Evolutionary conservation across 2,113 vertebrate species (phyloP).

Genomic region (Chamaetylas fuelleborni): DNA sequence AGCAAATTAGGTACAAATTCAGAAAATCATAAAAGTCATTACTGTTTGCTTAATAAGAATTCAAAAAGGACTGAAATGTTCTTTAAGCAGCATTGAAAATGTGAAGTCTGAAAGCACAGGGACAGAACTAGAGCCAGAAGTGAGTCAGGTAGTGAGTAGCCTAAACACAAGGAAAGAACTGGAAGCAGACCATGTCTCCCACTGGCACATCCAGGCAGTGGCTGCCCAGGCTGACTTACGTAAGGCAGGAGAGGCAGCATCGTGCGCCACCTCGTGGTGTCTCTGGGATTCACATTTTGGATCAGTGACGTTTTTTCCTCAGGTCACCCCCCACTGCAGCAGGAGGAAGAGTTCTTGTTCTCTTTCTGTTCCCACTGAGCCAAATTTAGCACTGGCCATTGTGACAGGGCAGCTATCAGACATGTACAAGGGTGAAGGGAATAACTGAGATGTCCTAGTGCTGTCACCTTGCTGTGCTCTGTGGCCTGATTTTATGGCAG

Average conservation of each 20-base stretch:
- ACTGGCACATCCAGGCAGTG: not conserved
- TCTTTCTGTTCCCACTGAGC: not conserved
- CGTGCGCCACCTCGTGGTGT: conserved; percentile 39
- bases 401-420: not conserved
- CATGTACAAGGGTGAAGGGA: rapidly evolving
- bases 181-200: not conserved
- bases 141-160: not conserved
- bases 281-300: not conserved
- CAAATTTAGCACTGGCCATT: not conserved
- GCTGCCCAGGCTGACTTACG: not conserved
- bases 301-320: not conserved
- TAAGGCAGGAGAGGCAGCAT: not conserved
- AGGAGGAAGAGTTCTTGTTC: not conserved
- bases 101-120: not conserved
- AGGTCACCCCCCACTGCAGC: not conserved
- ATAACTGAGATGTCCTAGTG: not conserved
- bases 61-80: not conserved
- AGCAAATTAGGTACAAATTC: not conserved
- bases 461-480: not conserved
- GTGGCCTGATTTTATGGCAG: not conserved
- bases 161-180: not conserved
- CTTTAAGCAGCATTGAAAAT: not conserved
- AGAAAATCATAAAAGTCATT: not conserved
- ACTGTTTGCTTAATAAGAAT: not conserved
- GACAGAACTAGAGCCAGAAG: not conserved